Conservation (phyloP, 2,113 vertebrate species). For the Heliornis fulica region DNA sequence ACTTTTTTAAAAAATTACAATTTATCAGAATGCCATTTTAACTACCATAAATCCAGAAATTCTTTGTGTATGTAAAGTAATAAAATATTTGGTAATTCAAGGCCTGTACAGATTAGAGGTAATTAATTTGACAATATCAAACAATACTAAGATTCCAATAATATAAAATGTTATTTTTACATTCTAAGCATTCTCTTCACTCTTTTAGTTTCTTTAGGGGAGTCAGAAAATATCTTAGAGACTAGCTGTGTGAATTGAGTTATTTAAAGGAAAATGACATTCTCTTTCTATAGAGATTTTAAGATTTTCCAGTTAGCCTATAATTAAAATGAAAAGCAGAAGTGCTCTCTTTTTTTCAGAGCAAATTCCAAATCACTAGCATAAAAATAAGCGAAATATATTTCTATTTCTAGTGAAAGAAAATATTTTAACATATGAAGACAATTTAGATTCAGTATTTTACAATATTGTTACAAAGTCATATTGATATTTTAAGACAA, state of each 20-base stretch:
- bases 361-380: not conserved
- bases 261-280: not conserved
- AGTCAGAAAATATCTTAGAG: not conserved
- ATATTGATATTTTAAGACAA: not conserved
- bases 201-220: not conserved
- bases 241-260: not conserved
- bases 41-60: not conserved
- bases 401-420: not conserved
- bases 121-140: not conserved
- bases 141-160: not conserved
- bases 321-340: not conserved
- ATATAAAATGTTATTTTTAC: not conserved
- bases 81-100: not conserved
- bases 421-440: not conserved
- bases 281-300: not conserved
- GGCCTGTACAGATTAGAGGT: not conserved
- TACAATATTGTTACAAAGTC: not conserved
- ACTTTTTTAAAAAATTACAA: not conserved
- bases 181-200: not conserved
- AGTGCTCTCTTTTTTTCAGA: not conserved
- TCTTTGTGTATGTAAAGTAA: not conserved
- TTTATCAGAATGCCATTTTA: not conserved
- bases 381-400: not conserved
- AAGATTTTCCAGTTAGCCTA: not conserved
- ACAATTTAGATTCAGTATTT: not conserved